Percentiles rank a stretch among this genome's conserved stretches.
These are phyloP conservation scores for Lamellibrachia luymesi DNA, from an alignment of 1,140 invertebrate species.

Conservation along the genomic window DNA sequence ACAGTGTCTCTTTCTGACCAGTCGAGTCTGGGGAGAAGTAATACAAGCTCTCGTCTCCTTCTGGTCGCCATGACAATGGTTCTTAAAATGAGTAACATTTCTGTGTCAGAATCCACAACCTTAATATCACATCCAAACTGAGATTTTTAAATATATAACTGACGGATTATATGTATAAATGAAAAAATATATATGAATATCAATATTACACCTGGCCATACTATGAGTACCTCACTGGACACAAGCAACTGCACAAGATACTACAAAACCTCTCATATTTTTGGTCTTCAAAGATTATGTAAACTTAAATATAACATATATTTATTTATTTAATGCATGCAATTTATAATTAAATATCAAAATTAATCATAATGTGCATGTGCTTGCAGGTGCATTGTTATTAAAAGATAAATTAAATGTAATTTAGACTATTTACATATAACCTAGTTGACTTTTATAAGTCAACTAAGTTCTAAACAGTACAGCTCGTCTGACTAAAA, in stretches of 20 bases:
- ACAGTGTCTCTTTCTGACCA: not conserved
- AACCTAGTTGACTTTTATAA: not conserved
- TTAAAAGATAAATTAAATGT: not conserved
- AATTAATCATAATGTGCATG: not conserved
- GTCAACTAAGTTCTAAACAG: not conserved
- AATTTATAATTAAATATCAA: not conserved
- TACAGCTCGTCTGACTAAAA: not conserved
- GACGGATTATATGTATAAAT: not conserved
- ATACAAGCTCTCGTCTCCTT: not conserved
- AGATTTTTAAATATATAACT: no score
- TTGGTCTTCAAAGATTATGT: not conserved
- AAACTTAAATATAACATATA: not conserved
- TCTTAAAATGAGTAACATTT: not conserved
- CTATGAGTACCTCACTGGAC: no score
- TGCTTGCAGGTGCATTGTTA: not conserved
- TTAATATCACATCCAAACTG: not conserved
- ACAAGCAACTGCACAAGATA: no score
- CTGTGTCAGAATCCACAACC: not conserved
- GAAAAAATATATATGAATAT: not conserved
- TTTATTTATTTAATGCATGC: not conserved
- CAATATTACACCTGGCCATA: not conserved
- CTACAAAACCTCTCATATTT: not conserved
- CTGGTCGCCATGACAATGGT: not conserved
- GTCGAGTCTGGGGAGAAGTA: not conserved
- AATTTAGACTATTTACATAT: not conserved